Evolutionary conservation across 2,888 invertebrate species (phyloP).

Genomic region (Euclidia mi): DNA sequence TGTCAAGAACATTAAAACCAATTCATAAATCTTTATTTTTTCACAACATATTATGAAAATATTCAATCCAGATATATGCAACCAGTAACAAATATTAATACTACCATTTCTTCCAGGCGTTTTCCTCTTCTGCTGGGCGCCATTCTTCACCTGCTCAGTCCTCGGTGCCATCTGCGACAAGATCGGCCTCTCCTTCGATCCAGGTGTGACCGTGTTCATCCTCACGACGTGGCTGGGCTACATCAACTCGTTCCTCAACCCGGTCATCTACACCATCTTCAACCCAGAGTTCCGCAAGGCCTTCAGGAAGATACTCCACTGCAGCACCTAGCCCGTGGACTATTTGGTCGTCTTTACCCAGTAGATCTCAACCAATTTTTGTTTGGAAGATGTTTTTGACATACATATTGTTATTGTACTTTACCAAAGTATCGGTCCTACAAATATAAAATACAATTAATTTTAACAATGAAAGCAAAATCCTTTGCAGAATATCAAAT

Average conservation of each 20-base stretch:
- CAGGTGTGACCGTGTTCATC: conserved; percentile 97
- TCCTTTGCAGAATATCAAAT: too few species aligned
- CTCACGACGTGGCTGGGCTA: conserved; percentile 99
- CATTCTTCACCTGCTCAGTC: conserved; percentile 99
- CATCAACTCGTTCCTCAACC: conserved; percentile 98
- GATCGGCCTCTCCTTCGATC: conserved; percentile 93
- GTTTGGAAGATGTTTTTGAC: conserved; percentile 27
- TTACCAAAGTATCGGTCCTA: background rate
- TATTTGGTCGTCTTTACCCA: conserved; percentile 84
- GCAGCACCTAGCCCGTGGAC: conserved; percentile 89
- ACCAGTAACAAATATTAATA: too few species aligned
- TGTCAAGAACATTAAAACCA: too few species aligned
- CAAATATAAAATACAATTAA: too few species aligned
- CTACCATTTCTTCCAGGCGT: conserved; percentile 92
- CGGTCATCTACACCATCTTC: conserved; percentile 98
- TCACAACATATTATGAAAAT: too few species aligned
- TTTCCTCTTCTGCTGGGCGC: conserved; percentile 99
- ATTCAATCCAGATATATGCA: background rate
- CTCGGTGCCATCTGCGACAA: conserved; percentile 99
- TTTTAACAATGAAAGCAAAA: too few species aligned
- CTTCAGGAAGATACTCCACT: conserved; percentile 97
- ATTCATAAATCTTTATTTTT: too few species aligned
- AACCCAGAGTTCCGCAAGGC: conserved; percentile 99
- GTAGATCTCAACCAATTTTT: conserved; percentile 62
- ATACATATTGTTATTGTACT: conserved; percentile 23